Evolutionary conservation across 2,113 vertebrate species (phyloP), one percentile per base, ranked within the genome.

Genomic region (Cathartes aura): DNA sequence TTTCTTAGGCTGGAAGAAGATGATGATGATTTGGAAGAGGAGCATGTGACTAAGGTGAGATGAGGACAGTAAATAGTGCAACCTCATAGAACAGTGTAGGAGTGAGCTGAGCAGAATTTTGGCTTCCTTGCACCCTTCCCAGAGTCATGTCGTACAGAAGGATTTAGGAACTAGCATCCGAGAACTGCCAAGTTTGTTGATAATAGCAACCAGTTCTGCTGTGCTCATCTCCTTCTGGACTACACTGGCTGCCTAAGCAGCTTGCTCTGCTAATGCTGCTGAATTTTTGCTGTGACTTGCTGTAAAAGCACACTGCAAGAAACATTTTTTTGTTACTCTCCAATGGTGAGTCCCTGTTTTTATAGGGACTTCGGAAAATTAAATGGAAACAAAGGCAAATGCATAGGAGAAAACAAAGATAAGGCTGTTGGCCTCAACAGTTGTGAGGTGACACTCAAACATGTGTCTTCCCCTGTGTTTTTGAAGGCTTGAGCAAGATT

Each of bases 1-100:
- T 74, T 73, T 84, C 72, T 26, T 95, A 99, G 99, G 48, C 64
- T 98, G 58, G 98, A 91, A 20, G 95, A 99, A 12, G 98, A 99
- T 27, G 98, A 99, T 0, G 98, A 99, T 23, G 99, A 99, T 87
- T 97, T 99, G 71, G 99, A 99, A 52, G 99, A 99, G 89, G 99
- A 99, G 19, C 99, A 99, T 11, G 98, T 99, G 29, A 99, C 98
- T 23, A 99, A 99, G 99, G 99, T 99, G 59, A 95, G 96, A 75
- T 52, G 56, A 90, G 42, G 67, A 66, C 72, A 76, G 36, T 32
- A 29, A 53, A 36, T 50, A 52, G 42, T 74, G 36, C 26, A 23
- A 20, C 53, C 17, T 75, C 24, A 16, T 3, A 76, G 47, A 67
- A 60, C 29, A 67, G n/a, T 10, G 24, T 36, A 29, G n/a, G n/a